These are phyloP conservation scores for Cynaeus angustus DNA, from an alignment of 2,888 invertebrate species.

Conservation along the genomic window DNA sequence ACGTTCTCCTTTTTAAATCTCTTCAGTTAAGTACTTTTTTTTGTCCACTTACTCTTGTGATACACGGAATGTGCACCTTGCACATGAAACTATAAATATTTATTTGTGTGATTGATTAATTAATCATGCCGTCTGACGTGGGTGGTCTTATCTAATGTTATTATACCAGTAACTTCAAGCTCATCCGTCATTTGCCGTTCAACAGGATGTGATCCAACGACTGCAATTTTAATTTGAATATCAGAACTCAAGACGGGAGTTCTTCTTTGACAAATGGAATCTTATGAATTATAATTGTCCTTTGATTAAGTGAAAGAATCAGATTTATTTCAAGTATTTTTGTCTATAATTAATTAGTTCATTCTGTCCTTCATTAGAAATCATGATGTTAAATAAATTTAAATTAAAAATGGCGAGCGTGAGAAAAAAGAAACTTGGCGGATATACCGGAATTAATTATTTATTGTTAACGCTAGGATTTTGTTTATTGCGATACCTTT, in stretches of 20 bases:
- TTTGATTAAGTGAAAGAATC: slow-evolving; percentile 10
- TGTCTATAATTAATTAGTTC: neutral
- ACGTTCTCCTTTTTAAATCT: too few species aligned
- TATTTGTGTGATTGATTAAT: slow-evolving; percentile 25
- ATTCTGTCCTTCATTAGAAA: slow-evolving; percentile 1
- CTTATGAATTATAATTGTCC: slow-evolving; percentile 6
- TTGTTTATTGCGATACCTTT: too few species aligned
- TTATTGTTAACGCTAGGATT: too few species aligned
- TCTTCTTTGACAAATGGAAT: neutral
- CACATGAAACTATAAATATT: slow-evolving; percentile 12
- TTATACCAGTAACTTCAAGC: slow-evolving; percentile 4
- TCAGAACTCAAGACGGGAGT: neutral
- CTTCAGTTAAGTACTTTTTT: too few species aligned
- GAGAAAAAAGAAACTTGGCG: slow-evolving; percentile 5
- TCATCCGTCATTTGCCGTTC: slow-evolving; percentile 25
- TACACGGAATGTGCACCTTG: slow-evolving; percentile 2
- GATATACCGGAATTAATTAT: too few species aligned
- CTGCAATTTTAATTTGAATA: slow-evolving; percentile 16
- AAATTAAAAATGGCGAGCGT: neutral
- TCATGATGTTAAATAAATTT: neutral
- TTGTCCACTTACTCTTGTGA: too few species aligned
- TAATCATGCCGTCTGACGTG: slow-evolving; percentile 18
- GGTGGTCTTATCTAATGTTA: slow-evolving; percentile 32
- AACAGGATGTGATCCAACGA: slow-evolving; percentile 18
- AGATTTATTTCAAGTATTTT: slow-evolving; percentile 8